These are phyloP conservation scores for Mohoua ochrocephala DNA, from an alignment of 2,113 vertebrate genomes.

Conservation along the genomic window DNA sequence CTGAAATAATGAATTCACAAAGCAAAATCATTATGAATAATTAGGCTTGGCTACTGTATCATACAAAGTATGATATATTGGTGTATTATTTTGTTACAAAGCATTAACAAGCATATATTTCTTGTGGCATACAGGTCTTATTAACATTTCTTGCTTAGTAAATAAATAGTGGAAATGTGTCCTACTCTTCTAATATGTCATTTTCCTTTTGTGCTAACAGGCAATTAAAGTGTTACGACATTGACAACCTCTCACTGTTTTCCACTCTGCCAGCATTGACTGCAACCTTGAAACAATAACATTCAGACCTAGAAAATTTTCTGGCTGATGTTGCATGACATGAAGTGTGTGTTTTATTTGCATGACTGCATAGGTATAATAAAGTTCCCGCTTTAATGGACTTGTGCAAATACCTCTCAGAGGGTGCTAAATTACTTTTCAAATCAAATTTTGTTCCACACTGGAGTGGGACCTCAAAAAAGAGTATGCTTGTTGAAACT, in stretches of 20 bases:
- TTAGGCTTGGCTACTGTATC: background rate
- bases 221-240: constrained; percentile 20
- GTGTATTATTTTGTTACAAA: background rate
- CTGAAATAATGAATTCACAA: background rate
- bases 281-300: constrained; percentile 25
- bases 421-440: background rate
- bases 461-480: background rate
- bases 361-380: constrained; percentile 24
- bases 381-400: constrained; percentile 16
- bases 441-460: background rate
- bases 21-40: background rate
- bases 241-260: background rate
- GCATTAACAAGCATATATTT: background rate
- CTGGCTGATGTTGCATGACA: background rate
- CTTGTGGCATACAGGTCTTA: background rate
- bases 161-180: constrained; percentile 11
- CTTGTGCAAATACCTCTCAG: background rate
- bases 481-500: background rate
- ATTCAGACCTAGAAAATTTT: constrained; percentile 4
- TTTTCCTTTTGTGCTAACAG: constrained; percentile 9
- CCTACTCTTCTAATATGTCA: background rate
- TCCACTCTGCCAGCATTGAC: background rate
- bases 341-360: constrained; percentile 23
- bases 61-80: background rate
- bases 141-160: background rate